These are phyloP conservation scores for Dendrolimus kikuchii DNA, from an alignment of 1,140 invertebrate species.

Conservation along the genomic window DNA sequence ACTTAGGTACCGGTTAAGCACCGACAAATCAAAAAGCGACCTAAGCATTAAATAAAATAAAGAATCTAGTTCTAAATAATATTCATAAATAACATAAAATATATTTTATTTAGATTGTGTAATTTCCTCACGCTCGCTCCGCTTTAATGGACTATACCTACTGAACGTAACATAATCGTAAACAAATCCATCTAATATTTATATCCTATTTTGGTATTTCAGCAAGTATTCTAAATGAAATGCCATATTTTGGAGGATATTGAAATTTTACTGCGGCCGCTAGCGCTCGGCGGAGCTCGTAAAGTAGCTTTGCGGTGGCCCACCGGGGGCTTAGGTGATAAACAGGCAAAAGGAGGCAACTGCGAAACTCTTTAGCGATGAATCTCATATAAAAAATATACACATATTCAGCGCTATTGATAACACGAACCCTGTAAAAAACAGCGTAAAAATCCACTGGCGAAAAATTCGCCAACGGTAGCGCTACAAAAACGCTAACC, in stretches of 20 bases:
- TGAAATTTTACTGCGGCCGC: slow-evolving; percentile 33
- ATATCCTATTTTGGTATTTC: slow-evolving; percentile 19
- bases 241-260: slow-evolving; percentile 32
- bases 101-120: no score
- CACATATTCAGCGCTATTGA: slow-evolving; percentile 2
- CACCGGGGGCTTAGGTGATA: slow-evolving; percentile 8
- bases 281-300: slow-evolving; percentile 12
- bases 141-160: not conserved
- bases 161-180: slow-evolving; percentile 11
- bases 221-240: slow-evolving; percentile 24
- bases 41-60: no score
- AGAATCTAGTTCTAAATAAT: no score
- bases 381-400: slow-evolving; percentile 16
- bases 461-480: slow-evolving; percentile 8
- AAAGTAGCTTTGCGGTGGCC: slow-evolving; percentile 10
- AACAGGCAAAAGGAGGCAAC: slow-evolving; percentile 9
- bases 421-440: slow-evolving; percentile 8
- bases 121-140: no score
- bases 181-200: slow-evolving; percentile 22
- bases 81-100: no score
- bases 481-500: slow-evolving; percentile 17
- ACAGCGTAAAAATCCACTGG: slow-evolving; percentile 8
- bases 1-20: no score
- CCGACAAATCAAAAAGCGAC: no score
- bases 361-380: slow-evolving; percentile 12